Evolutionary conservation across 2,797 vertebrate genomes (phyloP).

Genomic region (Gymnocypris eckloni): DNA sequence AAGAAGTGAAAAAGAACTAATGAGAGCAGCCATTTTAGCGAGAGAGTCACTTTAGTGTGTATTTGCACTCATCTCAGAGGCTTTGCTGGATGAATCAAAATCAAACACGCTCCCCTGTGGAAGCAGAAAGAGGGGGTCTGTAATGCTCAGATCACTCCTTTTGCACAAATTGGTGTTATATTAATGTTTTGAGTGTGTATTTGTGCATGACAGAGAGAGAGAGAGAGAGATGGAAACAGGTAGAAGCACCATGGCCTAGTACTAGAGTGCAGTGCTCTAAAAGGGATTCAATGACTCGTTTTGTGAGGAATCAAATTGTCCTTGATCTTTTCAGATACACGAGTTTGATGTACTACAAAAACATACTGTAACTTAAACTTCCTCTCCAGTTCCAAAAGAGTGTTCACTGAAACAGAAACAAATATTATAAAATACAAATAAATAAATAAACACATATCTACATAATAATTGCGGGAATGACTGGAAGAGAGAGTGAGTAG

Average conservation of each 20-base stretch:
- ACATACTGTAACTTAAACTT: neutral
- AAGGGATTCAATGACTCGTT: neutral
- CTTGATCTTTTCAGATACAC: neutral
- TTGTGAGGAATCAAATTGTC: neutral
- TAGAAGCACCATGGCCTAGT: neutral
- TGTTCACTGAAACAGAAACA: neutral
- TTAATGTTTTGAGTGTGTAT: neutral
- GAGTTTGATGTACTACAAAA: neutral
- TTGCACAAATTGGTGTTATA: slow-evolving; percentile 18
- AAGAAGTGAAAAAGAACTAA: slow-evolving; percentile 36
- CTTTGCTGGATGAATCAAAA: slow-evolving; percentile 28
- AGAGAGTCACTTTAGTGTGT: neutral
- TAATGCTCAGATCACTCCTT: neutral
- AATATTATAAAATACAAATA: neutral
- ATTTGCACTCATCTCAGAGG: neutral
- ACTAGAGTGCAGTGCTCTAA: neutral
- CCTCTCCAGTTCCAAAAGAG: neutral
- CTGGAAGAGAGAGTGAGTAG: too few species aligned
- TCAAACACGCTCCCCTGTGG: slow-evolving; percentile 19
- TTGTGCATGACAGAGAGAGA: neutral
- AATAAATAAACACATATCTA: neutral
- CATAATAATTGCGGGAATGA: too few species aligned
- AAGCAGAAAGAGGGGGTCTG: neutral
- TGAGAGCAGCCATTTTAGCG: neutral
- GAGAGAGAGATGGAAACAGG: neutral